These are phyloP conservation scores for Catagonus wagneri DNA, from an alignment of 2,113 vertebrate genomes.

Conservation along the genomic window DNA sequence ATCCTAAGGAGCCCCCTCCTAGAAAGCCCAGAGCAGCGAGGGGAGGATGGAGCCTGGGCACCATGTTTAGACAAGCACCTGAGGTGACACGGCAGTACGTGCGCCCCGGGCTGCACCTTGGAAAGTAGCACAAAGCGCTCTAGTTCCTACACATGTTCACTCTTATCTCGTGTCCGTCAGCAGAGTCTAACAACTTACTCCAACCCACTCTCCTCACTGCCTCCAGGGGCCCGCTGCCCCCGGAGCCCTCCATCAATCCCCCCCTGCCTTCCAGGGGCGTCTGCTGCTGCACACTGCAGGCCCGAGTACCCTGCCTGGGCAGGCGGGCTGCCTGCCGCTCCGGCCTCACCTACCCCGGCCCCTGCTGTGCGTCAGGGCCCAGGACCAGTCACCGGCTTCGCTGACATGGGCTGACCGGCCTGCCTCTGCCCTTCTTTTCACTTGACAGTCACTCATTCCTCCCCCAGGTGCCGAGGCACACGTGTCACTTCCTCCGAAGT, in stretches of 20 bases:
- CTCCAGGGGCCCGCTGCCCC: not conserved
- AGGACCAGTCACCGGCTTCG: no score
- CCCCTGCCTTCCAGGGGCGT: not conserved
- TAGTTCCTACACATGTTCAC: not conserved
- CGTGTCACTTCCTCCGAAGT: not conserved
- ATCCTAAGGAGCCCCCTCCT: not conserved
- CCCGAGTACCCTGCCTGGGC: not conserved
- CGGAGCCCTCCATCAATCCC: not conserved
- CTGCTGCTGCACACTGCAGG: not conserved
- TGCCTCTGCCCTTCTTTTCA: not conserved
- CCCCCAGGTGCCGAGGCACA: fast-evolving
- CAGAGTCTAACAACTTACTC: not conserved
- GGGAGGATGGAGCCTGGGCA: no score
- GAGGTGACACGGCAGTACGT: fast-evolving
- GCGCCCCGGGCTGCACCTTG: fast-evolving
- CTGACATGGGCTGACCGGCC: fast-evolving
- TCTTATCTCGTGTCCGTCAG: not conserved
- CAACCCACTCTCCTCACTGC: not conserved
- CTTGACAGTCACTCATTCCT: not conserved
- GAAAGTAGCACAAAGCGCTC: not conserved
- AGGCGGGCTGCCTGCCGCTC: not conserved
- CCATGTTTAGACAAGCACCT: not conserved
- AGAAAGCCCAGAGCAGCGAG: not conserved
- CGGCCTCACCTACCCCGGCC: not conserved
- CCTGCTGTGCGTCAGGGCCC: fast-evolving